Percentiles rank a stretch among this genome's conserved stretches.
phyloP scores from a whole-genome alignment of 2,797 vertebrate species.

The Todus mexicanus region DNA sequence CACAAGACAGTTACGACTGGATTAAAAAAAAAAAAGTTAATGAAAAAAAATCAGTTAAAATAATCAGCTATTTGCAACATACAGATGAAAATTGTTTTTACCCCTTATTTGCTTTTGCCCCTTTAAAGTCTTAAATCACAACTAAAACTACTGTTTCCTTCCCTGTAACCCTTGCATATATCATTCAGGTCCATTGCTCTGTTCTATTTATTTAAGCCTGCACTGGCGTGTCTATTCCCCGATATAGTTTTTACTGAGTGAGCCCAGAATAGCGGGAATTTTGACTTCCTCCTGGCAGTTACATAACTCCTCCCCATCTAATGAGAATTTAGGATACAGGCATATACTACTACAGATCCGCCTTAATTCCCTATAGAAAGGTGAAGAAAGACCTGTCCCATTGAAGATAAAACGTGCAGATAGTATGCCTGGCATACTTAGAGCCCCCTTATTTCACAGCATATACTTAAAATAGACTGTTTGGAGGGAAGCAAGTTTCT shows the following conservation, averaged over 20 bases:
- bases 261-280: background rate
- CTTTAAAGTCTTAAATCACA: background rate
- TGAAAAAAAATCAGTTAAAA: background rate
- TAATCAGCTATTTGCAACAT: background rate
- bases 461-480: background rate
- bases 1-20: background rate
- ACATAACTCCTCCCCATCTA: background rate
- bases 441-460: background rate
- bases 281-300: background rate
- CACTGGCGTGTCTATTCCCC: background rate
- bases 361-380: background rate
- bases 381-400: background rate
- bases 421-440: background rate
- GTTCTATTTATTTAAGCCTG: conserved; percentile 4
- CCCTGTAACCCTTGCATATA: background rate
- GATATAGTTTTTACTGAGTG: background rate
- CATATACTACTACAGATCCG: background rate
- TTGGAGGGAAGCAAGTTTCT: background rate
- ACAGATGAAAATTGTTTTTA: background rate
- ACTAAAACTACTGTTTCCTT: background rate
- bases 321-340: background rate
- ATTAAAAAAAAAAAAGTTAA: background rate
- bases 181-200: background rate
- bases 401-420: background rate
- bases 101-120: background rate